These are phyloP conservation scores for Catostomus latipinnis DNA, from an alignment of 2,797 vertebrate genomes.

Conservation along the genomic window DNA sequence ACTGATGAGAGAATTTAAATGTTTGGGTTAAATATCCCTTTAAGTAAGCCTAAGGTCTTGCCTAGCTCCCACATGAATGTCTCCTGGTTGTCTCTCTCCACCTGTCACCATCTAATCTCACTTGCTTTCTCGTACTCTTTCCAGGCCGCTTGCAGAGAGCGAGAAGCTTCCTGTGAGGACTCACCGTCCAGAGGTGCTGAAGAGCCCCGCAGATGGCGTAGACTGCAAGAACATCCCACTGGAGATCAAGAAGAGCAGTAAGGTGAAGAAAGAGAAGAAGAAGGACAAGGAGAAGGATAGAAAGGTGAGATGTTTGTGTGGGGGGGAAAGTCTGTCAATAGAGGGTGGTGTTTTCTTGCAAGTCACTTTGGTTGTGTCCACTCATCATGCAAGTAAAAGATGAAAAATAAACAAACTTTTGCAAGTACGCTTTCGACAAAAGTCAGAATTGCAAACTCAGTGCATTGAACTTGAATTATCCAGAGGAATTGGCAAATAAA, in stretches of 20 bases:
- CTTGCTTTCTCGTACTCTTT: constrained; percentile 56
- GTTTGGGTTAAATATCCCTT: too few relatives aligned
- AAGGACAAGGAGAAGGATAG: constrained; percentile 76
- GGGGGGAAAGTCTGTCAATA: too few relatives aligned
- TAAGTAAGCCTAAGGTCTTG: neutral
- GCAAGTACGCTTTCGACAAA: too few relatives aligned
- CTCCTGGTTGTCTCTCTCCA: constrained; percentile 21
- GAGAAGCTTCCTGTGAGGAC: constrained; percentile 93
- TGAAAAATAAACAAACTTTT: too few relatives aligned
- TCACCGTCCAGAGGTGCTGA: constrained; percentile 85
- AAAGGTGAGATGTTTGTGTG: constrained; percentile 73
- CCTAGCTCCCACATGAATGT: constrained; percentile 3
- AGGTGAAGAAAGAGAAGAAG: constrained; percentile 92
- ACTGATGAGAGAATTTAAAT: too few relatives aligned
- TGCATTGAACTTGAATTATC: too few relatives aligned
- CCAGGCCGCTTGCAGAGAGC: constrained; percentile 91
- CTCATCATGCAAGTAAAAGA: too few relatives aligned
- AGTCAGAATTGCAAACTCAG: too few relatives aligned
- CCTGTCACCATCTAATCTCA: constrained; percentile 65
- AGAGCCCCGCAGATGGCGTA: constrained; percentile 79
- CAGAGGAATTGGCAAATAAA: too few relatives aligned
- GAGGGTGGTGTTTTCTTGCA: too few relatives aligned
- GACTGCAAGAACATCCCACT: constrained; percentile 60
- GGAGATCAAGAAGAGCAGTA: constrained; percentile 82
- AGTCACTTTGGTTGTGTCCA: too few relatives aligned